These are phyloP conservation scores for Pampusana beccarii DNA, from an alignment of 2,113 vertebrate genomes.

Conservation along the genomic window DNA sequence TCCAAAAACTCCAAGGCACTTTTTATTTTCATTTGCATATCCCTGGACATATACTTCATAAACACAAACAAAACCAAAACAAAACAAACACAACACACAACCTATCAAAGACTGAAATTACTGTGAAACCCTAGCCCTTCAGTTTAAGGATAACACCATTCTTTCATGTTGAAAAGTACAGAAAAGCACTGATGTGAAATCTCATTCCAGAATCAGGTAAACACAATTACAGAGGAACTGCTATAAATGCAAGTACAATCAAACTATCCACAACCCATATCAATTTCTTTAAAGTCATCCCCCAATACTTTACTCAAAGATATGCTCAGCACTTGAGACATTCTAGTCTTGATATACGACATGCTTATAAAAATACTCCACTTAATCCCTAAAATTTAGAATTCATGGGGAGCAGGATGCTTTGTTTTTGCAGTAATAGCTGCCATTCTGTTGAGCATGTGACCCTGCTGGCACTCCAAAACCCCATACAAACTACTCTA, in stretches of 20 bases:
- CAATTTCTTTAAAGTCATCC: background rate
- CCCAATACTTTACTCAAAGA: background rate
- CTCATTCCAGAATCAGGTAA: background rate
- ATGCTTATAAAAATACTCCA: background rate
- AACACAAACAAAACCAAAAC: background rate
- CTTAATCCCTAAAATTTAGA: background rate
- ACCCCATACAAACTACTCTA: background rate
- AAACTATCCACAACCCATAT: background rate
- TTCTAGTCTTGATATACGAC: background rate
- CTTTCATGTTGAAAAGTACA: background rate
- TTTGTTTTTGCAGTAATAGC: background rate
- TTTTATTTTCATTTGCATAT: background rate
- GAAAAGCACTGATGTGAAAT: background rate
- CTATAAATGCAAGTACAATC: background rate
- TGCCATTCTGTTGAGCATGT: background rate
- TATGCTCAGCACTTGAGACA: background rate
- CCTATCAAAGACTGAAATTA: background rate
- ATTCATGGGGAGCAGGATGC: background rate
- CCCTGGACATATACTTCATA: background rate
- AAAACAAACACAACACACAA: background rate
- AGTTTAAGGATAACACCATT: background rate
- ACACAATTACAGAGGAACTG: background rate
- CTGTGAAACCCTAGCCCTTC: background rate
- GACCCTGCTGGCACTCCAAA: background rate
- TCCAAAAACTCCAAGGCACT: background rate